phyloP scores from a whole-genome alignment of 2,888 invertebrate species.

The Acanthococcus lagerstroemiae region DNA sequence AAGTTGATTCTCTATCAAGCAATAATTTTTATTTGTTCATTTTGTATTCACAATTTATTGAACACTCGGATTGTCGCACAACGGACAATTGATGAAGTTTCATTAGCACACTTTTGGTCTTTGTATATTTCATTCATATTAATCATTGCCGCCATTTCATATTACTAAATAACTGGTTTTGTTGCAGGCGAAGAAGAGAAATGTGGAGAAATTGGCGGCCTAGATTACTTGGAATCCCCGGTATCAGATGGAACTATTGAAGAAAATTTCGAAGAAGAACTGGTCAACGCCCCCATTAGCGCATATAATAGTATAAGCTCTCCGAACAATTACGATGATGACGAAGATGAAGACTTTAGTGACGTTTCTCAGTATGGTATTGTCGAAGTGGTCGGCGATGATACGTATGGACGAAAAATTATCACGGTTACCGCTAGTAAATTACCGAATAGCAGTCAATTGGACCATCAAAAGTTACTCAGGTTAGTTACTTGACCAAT shows the following conservation, averaged over 20 bases:
- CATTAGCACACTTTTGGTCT: too few relatives aligned
- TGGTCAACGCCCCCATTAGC: conserved; percentile 53
- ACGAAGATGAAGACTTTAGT: conserved; percentile 51
- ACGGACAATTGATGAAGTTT: too few relatives aligned
- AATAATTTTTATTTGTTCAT: too few relatives aligned
- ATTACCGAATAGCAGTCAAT: conserved; percentile 66
- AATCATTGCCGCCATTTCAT: neutral
- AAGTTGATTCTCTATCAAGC: too few relatives aligned
- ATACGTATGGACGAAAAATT: conserved; percentile 79
- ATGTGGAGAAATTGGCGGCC: conserved; percentile 34
- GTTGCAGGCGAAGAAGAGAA: conserved; percentile 22
- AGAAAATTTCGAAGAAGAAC: conserved; percentile 81
- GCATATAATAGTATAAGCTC: conserved; percentile 17
- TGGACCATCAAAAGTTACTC: conserved; percentile 63
- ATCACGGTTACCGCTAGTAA: conserved; percentile 93
- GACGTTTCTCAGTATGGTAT: conserved; percentile 67
- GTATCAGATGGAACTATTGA: conserved; percentile 80
- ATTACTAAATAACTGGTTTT: neutral
- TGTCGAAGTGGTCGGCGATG: conserved; percentile 74
- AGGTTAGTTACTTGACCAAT: too few relatives aligned
- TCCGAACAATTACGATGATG: neutral
- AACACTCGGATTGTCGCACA: too few relatives aligned
- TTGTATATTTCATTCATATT: neutral
- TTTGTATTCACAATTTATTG: too few relatives aligned
- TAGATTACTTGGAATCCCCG: conserved; percentile 54